phyloP scores from a whole-genome alignment of 2,888 invertebrate genomes.

The Acanthococcus lagerstroemiae region DNA sequence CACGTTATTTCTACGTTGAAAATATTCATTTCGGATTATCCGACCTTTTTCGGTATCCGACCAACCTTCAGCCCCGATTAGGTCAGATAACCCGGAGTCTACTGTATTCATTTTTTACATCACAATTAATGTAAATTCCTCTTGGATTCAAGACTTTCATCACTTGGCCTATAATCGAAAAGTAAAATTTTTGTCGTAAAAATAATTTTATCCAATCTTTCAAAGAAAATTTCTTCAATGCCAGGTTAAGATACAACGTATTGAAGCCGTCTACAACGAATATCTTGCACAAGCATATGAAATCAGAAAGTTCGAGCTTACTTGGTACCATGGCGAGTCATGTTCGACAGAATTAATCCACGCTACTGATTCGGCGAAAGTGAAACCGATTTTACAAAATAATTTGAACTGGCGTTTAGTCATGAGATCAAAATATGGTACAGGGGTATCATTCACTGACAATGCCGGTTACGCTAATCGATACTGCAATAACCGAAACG shows the following conservation, averaged over 20 bases:
- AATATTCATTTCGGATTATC: too few species aligned
- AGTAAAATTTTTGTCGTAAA: too few species aligned
- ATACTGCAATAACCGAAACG: conserved; percentile 8
- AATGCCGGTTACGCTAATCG: neutral
- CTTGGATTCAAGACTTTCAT: too few species aligned
- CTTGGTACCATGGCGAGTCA: neutral
- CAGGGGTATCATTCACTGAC: neutral
- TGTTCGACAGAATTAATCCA: neutral
- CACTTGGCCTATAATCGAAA: too few species aligned
- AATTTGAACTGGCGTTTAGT: conserved; percentile 3
- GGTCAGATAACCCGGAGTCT: too few species aligned
- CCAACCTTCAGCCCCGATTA: too few species aligned
- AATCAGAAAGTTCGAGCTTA: neutral
- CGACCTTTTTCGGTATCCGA: too few species aligned
- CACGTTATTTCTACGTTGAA: too few species aligned
- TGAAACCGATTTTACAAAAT: neutral
- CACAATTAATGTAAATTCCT: too few species aligned
- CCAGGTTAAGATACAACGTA: neutral
- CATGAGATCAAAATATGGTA: neutral
- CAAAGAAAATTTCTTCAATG: too few species aligned
- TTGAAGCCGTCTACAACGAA: neutral
- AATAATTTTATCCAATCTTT: too few species aligned
- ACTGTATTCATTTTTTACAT: too few species aligned
- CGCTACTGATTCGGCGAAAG: neutral
- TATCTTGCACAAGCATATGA: neutral